Evolutionary conservation across 2,797 vertebrate genomes (phyloP).

Genomic region (Alouatta caraya): DNA sequence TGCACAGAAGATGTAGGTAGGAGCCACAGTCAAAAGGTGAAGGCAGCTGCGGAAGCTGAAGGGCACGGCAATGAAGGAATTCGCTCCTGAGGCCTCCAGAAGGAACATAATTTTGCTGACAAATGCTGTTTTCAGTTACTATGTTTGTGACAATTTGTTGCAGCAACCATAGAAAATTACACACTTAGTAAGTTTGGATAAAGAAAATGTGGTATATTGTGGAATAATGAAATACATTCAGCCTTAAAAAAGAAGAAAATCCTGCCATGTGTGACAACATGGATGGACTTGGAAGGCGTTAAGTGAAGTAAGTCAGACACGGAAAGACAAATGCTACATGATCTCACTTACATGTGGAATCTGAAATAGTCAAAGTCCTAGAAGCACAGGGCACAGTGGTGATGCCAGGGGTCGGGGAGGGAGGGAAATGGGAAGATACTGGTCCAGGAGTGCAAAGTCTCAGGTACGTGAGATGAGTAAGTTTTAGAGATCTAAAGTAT

Average conservation of each 20-base stretch:
- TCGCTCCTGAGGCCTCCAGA: neutral
- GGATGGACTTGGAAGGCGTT: neutral
- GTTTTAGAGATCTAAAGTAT: neutral
- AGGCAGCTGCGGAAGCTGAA: neutral
- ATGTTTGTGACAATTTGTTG: neutral
- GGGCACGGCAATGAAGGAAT: neutral
- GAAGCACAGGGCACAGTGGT: neutral
- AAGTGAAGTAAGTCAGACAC: neutral
- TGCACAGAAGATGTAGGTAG: neutral
- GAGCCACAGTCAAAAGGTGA: neutral
- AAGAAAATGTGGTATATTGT: neutral
- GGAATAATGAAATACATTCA: neutral
- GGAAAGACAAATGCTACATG: too few species aligned
- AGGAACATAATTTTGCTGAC: neutral
- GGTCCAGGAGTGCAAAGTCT: neutral
- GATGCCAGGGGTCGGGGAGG: neutral
- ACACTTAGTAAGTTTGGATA: neutral
- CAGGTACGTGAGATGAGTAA: neutral
- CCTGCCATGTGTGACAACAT: neutral
- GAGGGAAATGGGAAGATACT: neutral
- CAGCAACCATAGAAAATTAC: neutral
- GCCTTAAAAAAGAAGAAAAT: neutral
- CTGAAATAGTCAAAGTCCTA: neutral
- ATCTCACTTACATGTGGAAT: neutral
- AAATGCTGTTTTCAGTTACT: neutral